Percentiles rank a stretch among this genome's conserved stretches.
Evolutionary conservation across 2,888 invertebrate species (phyloP).

Genomic region (Criorhina ranunculi): DNA sequence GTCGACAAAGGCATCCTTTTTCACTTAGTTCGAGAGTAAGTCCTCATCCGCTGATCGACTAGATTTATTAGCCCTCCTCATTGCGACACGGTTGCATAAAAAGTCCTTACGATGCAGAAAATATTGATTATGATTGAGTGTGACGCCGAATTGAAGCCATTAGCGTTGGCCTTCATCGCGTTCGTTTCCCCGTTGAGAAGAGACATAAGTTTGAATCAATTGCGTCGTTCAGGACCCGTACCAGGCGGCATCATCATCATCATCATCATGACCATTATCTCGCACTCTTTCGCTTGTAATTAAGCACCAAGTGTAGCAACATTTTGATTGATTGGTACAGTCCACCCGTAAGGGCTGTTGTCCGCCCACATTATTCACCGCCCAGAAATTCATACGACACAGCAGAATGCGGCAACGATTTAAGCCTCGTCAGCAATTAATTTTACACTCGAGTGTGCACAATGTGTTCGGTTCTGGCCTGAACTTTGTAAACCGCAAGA

Average conservation of each 20-base stretch:
- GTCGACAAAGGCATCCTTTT: too few species aligned
- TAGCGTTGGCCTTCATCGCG: constrained; percentile 44
- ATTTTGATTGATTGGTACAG: constrained; percentile 76
- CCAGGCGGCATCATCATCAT: constrained; percentile 21
- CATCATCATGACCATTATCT: constrained; percentile 27
- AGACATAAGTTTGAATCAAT: constrained; percentile 69
- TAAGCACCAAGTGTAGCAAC: constrained; percentile 63
- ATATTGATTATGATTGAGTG: constrained; percentile 72
- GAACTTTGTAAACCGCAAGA: constrained; percentile 66
- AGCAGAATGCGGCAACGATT: constrained; percentile 76
- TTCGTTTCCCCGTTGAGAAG: not conserved
- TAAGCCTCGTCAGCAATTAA: constrained; percentile 77
- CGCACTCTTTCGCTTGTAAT: constrained; percentile 47
- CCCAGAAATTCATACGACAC: constrained; percentile 69
- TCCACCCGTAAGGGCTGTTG: constrained; percentile 33
- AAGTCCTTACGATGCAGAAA: constrained; percentile 44
- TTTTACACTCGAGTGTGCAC: constrained; percentile 76
- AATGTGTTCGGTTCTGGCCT: constrained; percentile 67
- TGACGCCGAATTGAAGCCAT: constrained; percentile 62
- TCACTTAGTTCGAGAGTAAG: too few species aligned
- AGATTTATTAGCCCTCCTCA: not conserved
- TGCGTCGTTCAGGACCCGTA: constrained; percentile 4
- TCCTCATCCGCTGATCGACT: not conserved
- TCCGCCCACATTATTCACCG: constrained; percentile 48
- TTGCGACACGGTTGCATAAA: not conserved